These are phyloP conservation scores for Helicorthomorpha holstii DNA, from an alignment of 1,140 invertebrate genomes.

Conservation along the genomic window DNA sequence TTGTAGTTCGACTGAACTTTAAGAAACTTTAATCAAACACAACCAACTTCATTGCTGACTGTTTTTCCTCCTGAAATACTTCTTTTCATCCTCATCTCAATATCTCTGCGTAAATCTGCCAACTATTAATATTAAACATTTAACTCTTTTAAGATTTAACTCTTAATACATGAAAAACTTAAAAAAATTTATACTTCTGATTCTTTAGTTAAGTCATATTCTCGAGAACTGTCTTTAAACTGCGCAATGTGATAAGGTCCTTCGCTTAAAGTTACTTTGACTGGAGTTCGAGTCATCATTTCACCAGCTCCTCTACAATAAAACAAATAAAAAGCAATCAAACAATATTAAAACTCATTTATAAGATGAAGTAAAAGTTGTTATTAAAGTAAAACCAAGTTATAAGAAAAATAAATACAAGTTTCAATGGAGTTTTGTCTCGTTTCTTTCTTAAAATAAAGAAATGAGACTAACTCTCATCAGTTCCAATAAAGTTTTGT, in stretches of 20 bases:
- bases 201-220: slow-evolving; percentile 95
- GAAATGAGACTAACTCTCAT: no score
- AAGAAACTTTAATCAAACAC: no score
- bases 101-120: slow-evolving; percentile 61
- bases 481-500: no score
- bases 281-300: slow-evolving; percentile 78
- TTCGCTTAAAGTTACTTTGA: slow-evolving; percentile 90
- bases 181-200: slow-evolving; percentile 47
- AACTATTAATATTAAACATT: no score
- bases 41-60: slow-evolving; percentile 73
- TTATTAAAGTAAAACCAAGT: no score
- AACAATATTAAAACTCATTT: not conserved
- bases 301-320: slow-evolving; percentile 55
- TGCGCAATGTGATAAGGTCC: slow-evolving; percentile 97
- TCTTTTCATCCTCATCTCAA: slow-evolving; percentile 47
- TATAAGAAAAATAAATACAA: no score
- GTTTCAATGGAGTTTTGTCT: no score
- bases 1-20: no score
- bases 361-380: no score
- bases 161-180: not conserved
- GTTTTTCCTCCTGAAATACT: slow-evolving; percentile 62
- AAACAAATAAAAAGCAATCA: slow-evolving; percentile 13
- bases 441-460: no score
- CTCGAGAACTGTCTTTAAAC: slow-evolving; percentile 78
- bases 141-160: slow-evolving; percentile 6